Evolutionary conservation across 2,888 invertebrate species (phyloP).

Genomic region (Anarsia innoxiella): DNA sequence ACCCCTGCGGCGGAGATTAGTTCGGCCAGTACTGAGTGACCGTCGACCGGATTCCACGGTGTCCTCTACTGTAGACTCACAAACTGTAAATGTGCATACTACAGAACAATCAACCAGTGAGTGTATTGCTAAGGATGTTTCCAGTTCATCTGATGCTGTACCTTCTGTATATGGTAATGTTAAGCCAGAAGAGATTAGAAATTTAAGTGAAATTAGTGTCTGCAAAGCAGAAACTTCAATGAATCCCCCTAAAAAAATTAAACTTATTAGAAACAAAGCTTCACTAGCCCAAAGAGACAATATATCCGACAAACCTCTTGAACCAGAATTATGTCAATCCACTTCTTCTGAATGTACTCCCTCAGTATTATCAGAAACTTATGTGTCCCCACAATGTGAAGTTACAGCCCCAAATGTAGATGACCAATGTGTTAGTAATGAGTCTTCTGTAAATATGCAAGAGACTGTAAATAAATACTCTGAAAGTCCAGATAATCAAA

Average conservation of each 20-base stretch:
- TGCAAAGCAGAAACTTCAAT: conserved; percentile 69
- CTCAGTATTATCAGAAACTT: conserved; percentile 14
- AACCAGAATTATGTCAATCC: conserved; percentile 48
- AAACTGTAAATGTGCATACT: conserved; percentile 35
- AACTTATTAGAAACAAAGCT: conserved; percentile 62
- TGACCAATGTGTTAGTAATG: conserved; percentile 3
- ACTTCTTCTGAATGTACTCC: conserved; percentile 42
- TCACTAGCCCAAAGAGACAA: conserved; percentile 34
- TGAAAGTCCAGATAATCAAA: neutral
- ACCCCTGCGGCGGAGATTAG: conserved; percentile 52
- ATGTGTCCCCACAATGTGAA: neutral
- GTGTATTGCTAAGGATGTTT: conserved; percentile 57
- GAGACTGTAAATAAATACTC: neutral
- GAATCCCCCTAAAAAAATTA: conserved; percentile 64
- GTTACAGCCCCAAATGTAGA: no score
- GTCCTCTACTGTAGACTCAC: conserved; percentile 62
- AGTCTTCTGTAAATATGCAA: neutral
- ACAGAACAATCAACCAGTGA: conserved; percentile 42
- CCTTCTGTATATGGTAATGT: conserved; percentile 50
- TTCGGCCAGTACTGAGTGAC: conserved; percentile 54
- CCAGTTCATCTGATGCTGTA: conserved; percentile 67
- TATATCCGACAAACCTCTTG: conserved; percentile 26
- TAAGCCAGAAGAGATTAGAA: conserved; percentile 62
- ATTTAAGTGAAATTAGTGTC: conserved; percentile 65
- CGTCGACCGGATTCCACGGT: conserved; percentile 65